Percentiles rank a stretch among this genome's conserved stretches.
Conservation (phyloP, 2,888 invertebrate genomes). For the Eustalomyia histrio region DNA sequence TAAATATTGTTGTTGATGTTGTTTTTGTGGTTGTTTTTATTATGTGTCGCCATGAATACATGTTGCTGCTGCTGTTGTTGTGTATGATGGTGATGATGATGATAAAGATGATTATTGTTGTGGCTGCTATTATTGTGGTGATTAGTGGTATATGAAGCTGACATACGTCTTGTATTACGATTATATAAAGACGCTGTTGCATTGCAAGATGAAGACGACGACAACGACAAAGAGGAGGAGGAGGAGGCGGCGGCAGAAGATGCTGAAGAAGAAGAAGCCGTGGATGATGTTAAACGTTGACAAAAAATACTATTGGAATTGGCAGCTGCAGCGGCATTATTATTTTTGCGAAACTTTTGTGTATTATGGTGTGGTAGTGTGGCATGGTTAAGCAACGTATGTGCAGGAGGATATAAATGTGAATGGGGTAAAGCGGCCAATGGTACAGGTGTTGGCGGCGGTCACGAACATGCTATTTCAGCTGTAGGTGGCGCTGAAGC, state of each 20-base stretch:
- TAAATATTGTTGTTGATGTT: slow-evolving; percentile 63
- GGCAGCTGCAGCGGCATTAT: slow-evolving; percentile 77
- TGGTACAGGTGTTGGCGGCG: slow-evolving; percentile 70
- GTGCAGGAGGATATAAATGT: slow-evolving; percentile 60
- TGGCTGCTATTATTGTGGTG: slow-evolving; percentile 53
- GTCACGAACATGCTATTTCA: slow-evolving; percentile 80
- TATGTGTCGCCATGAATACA: slow-evolving; percentile 54
- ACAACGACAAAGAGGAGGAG: slow-evolving; percentile 27
- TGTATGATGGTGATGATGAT: slow-evolving; percentile 65
- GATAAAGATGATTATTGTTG: slow-evolving; percentile 64
- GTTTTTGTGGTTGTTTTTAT: slow-evolving; percentile 63
- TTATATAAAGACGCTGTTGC: slow-evolving; percentile 59
- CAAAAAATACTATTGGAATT: slow-evolving; percentile 77
- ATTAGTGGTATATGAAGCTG: slow-evolving; percentile 25
- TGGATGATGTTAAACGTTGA: slow-evolving; percentile 70
- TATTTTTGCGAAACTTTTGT: slow-evolving; percentile 77
- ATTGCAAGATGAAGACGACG: slow-evolving; percentile 19
- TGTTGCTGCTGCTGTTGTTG: slow-evolving; percentile 52
- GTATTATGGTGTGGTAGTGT: slow-evolving; percentile 61
- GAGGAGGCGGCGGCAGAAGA: too few relatives aligned
- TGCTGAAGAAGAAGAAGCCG: slow-evolving; percentile 54
- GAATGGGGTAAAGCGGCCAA: slow-evolving; percentile 56
- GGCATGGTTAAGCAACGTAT: slow-evolving; percentile 59
- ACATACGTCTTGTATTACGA: slow-evolving; percentile 54
- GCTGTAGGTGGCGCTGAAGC: slow-evolving; percentile 70